A percentile compares a stretch with the other conserved stretches of the same genome.
These are phyloP conservation scores for Vespertilio murinus DNA, from an alignment of 2,797 vertebrate genomes.

Conservation along the genomic window DNA sequence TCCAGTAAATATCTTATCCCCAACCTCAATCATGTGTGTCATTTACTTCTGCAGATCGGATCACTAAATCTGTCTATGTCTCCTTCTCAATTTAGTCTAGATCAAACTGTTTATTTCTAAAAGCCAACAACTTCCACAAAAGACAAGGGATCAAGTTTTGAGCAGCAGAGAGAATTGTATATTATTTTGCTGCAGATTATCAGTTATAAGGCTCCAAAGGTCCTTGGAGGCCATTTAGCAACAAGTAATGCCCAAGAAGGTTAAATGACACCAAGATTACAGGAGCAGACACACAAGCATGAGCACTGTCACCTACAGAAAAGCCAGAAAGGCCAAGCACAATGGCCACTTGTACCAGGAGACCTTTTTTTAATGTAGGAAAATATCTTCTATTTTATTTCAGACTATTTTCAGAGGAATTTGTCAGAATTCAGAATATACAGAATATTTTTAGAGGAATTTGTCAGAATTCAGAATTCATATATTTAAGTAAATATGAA, in stretches of 20 bases:
- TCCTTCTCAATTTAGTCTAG: conserved; percentile 37
- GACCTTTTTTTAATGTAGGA: neutral
- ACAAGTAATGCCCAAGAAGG: neutral
- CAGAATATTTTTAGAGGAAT: neutral
- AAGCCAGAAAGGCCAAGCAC: neutral
- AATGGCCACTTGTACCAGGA: neutral
- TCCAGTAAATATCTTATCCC: conserved; percentile 6
- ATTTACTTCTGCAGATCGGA: conserved; percentile 42
- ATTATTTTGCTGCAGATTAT: conserved; percentile 5
- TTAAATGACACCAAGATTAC: neutral
- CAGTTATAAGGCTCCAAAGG: neutral
- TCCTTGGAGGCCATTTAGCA: neutral
- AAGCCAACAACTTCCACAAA: conserved; percentile 44
- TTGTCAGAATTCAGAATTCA: neutral
- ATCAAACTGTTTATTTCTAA: conserved; percentile 59
- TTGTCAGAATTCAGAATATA: neutral
- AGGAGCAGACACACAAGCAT: neutral
- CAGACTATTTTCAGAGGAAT: neutral
- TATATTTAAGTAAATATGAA: neutral
- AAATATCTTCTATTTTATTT: neutral
- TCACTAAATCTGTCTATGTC: neutral
- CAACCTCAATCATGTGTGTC: neutral
- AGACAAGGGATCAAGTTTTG: neutral
- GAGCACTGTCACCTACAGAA: neutral
- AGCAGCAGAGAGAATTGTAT: conserved; percentile 12